These are phyloP conservation scores for Azorinus chamasolen DNA, from an alignment of 2,888 invertebrate genomes.

Conservation along the genomic window DNA sequence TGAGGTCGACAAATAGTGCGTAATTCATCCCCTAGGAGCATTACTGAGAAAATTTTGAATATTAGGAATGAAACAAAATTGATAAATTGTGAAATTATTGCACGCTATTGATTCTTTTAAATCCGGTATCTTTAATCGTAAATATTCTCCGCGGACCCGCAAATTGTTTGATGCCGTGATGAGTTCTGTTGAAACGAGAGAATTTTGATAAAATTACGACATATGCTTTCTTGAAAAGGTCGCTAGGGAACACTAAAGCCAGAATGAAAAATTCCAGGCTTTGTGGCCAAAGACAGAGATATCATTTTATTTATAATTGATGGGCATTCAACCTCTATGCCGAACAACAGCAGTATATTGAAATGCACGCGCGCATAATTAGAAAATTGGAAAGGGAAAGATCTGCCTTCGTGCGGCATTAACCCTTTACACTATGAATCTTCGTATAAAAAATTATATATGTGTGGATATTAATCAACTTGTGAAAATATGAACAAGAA, in stretches of 20 bases:
- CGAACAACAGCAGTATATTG: too few species aligned
- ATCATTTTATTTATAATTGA: too few species aligned
- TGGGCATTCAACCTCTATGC: too few species aligned
- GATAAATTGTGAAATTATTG: slow-evolving; percentile 46
- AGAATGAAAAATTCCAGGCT: slow-evolving; percentile 25
- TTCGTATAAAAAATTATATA: too few species aligned
- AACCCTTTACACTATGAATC: too few species aligned
- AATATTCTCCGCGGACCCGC: slow-evolving; percentile 10
- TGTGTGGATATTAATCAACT: too few species aligned
- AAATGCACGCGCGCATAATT: too few species aligned
- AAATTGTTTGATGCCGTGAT: slow-evolving; percentile 27
- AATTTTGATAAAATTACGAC: slow-evolving; percentile 45
- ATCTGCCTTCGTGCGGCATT: too few species aligned
- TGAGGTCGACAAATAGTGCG: slow-evolving; percentile 49
- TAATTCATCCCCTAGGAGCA: slow-evolving; percentile 48
- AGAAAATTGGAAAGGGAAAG: too few species aligned
- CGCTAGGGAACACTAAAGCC: slow-evolving; percentile 21
- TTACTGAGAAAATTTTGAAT: slow-evolving; percentile 34
- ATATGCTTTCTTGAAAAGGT: slow-evolving; percentile 25
- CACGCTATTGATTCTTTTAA: slow-evolving; percentile 36
- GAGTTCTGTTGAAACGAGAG: slow-evolving; percentile 25
- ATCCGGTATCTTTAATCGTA: slow-evolving; percentile 36
- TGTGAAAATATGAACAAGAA: too few species aligned
- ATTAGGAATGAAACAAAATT: slow-evolving; percentile 42
- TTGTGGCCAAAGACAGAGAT: background rate